A percentile compares a stretch with the other conserved stretches of the same genome.
These are phyloP conservation scores for Fissipunctia ypsillon DNA, from an alignment of 2,888 invertebrate genomes.

Conservation along the genomic window DNA sequence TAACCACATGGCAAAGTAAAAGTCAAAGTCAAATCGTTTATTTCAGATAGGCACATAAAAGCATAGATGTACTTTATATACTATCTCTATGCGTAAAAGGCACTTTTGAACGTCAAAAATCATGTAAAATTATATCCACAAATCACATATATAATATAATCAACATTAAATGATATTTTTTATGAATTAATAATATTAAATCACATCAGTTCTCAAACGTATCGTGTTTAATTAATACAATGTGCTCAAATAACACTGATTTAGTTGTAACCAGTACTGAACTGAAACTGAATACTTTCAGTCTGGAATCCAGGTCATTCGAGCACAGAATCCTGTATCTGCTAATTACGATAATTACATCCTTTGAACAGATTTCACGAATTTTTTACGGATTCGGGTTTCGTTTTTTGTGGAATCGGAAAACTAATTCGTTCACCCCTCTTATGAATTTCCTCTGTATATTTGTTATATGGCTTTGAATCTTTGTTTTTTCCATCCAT, in stretches of 20 bases:
- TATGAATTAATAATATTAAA: neutral
- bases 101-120: too few species aligned
- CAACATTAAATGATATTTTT: neutral
- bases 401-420: neutral
- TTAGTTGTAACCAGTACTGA: neutral
- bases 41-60: too few species aligned
- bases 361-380: conserved; percentile 25
- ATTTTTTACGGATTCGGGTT: neutral
- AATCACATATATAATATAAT: neutral
- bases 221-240: neutral
- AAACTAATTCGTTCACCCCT: neutral
- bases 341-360: conserved; percentile 23
- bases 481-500: neutral
- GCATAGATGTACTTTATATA: too few species aligned
- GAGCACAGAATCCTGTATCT: neutral
- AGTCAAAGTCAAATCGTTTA: too few species aligned
- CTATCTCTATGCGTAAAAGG: too few species aligned
- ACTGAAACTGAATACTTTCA: conserved; percentile 1
- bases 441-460: neutral
- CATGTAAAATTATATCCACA: neutral
- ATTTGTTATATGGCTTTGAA: neutral
- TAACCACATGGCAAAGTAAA: too few species aligned
- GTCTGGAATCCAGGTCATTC: neutral
- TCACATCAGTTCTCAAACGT: neutral
- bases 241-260: neutral